Conservation (phyloP, 2,797 vertebrate species). For the Taeniopygia guttata region DNA sequence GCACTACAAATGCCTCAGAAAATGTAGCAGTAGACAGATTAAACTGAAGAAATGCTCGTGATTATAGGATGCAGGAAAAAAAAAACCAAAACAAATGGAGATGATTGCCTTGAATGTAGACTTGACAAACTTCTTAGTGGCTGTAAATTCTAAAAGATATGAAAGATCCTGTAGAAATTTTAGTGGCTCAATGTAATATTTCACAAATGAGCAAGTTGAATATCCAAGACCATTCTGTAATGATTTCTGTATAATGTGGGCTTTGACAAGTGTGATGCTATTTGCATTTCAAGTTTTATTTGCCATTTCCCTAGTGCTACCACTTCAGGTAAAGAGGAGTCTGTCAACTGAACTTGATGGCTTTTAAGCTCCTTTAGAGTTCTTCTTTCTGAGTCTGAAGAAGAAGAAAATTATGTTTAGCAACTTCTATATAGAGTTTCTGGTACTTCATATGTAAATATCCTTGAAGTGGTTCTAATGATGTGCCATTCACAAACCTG, state of each 20-base stretch:
- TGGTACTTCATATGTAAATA: neutral
- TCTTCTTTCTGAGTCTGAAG: neutral
- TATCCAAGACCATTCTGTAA: neutral
- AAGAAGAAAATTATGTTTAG: neutral
- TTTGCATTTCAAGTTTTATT: neutral
- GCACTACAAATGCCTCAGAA: neutral
- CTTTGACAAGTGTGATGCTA: neutral
- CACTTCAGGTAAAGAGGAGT: neutral
- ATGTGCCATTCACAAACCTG: neutral
- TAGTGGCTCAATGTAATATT: neutral
- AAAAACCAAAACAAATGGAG: neutral
- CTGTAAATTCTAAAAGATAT: neutral
- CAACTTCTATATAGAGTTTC: neutral
- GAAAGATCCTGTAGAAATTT: neutral
- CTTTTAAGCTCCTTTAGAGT: neutral
- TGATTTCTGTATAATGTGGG: neutral
- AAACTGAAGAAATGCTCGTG: neutral
- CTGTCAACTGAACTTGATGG: neutral
- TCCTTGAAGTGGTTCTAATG: neutral
- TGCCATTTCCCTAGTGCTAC: neutral
- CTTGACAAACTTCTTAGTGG: neutral
- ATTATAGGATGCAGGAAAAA: neutral
- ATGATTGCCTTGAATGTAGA: neutral
- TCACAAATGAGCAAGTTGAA: neutral
- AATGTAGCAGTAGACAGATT: neutral